Conservation (phyloP, 2,888 invertebrate genomes). For the Temnothorax ravouxi region DNA sequence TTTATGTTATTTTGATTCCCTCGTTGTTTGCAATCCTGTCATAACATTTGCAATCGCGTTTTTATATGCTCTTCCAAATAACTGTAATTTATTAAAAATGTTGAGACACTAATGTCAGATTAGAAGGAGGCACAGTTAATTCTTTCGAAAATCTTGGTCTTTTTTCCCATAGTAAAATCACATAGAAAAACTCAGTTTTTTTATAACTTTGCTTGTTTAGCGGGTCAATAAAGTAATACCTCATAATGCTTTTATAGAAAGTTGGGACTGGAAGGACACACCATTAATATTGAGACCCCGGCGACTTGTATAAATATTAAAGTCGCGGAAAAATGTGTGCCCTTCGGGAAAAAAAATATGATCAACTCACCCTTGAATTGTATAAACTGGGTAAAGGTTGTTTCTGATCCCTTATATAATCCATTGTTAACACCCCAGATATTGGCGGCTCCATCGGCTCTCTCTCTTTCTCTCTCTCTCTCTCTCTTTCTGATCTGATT, state of each 20-base stretch:
- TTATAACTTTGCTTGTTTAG: conserved; percentile 3
- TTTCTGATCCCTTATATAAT: conserved; percentile 24
- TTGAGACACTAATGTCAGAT: not conserved
- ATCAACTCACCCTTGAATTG: conserved; percentile 17
- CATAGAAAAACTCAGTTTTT: not conserved
- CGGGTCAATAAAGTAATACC: not conserved
- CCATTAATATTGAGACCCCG: conserved; percentile 14
- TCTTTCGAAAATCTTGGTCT: not conserved
- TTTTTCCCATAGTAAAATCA: not conserved
- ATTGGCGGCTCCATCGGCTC: not conserved
- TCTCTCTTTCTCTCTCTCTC: too few species aligned
- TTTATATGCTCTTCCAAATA: not conserved
- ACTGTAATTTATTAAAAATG: not conserved
- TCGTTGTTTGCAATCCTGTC: not conserved
- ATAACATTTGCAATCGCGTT: not conserved
- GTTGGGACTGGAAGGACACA: not conserved
- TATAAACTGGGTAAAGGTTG: conserved; percentile 18
- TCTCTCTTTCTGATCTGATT: not conserved
- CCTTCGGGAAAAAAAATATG: conserved; percentile 15
- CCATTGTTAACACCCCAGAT: not conserved
- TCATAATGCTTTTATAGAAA: conserved; percentile 3
- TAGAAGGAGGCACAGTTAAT: not conserved
- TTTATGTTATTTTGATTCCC: not conserved
- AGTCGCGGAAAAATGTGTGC: conserved; percentile 25
- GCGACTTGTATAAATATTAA: conserved; percentile 51